These are phyloP conservation scores for Steinernema feltiae DNA, from an alignment of 1,140 invertebrate genomes.

Conservation along the genomic window DNA sequence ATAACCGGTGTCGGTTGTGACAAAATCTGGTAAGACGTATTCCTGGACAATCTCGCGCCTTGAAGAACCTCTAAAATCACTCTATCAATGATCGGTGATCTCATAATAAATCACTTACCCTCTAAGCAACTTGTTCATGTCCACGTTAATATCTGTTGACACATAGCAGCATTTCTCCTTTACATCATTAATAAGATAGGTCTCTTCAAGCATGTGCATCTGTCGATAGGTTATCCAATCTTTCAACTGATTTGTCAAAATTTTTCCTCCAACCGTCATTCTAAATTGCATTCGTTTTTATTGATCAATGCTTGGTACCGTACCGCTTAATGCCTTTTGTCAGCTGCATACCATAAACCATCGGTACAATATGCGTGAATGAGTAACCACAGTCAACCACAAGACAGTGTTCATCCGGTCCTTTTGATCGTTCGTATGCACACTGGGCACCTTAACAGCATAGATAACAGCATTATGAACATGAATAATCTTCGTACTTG, in stretches of 20 bases:
- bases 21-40: slow-evolving; percentile 92
- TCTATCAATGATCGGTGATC: slow-evolving; percentile 56
- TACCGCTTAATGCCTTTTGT: slow-evolving; percentile 31
- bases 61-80: slow-evolving; percentile 65
- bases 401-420: slow-evolving; percentile 64
- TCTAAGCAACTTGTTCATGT: too few species aligned
- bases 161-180: slow-evolving; percentile 97
- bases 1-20: slow-evolving; percentile 76
- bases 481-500: slow-evolving; percentile 35
- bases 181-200: slow-evolving; percentile 93
- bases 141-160: slow-evolving; percentile 74
- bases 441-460: not conserved
- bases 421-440: not conserved
- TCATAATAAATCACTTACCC: too few species aligned
- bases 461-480: not conserved
- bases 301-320: not conserved
- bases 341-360: slow-evolving; percentile 74
- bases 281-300: slow-evolving; percentile 59
- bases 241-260: slow-evolving; percentile 94
- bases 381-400: slow-evolving; percentile 89
- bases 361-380: slow-evolving; percentile 88
- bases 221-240: slow-evolving; percentile 94
- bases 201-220: slow-evolving; percentile 98
- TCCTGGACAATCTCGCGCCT: slow-evolving; percentile 77
- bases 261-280: slow-evolving; percentile 91